Base-by-base conservation (phyloP, 2,888 invertebrate genomes). In the Syritta pipiens region DNA sequence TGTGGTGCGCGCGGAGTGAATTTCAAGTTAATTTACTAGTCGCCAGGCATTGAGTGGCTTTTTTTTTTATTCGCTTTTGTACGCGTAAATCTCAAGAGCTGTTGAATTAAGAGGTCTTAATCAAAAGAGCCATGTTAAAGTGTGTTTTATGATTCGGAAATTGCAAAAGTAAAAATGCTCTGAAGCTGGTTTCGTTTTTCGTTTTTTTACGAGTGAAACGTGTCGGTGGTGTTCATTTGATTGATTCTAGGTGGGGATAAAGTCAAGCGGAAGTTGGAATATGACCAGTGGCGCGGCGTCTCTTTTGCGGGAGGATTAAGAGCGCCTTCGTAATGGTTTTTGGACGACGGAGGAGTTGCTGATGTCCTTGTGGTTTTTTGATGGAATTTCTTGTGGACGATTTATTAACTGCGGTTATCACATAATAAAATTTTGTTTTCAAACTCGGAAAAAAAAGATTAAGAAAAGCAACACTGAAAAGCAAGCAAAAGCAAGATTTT, bases 51-150 rank as follows among this genome's bases (percentile, higher is more conserved):
- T 57, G 49, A 28, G 37, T 48, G 46, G 32, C 46, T 20, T 42
- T 37, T 37, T 44, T 51, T 62, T 63, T 53, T 28, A 9, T 32
- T n/a, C 12, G 32, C 3, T n/a, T 32, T n/a, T 32, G 37, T 37
- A 37, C 49, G 59, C 32, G 59, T 71, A 53, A 44, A 37, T 63
- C 62, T 76, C 63, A 59, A 76, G 57, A 69, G 51, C 26, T 22
- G 46, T 71, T 60, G 32, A 69, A 59, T 65, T 65, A 71, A 59
- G 42, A 19, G 49, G 40, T 60, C 67, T n/a, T n/a, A n/a, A 59
- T 68, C 46, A 28, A 62, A 26, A 14, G 46, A 35, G 28, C 35
- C 22, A 48, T 57, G 55, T 26, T 44, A 44, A 19, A 12, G 44
- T 44, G 6, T 20, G 22, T 44, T 55, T 53, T 24, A 48, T 67